These are phyloP conservation scores for Dallia pectoralis DNA, from an alignment of 2,797 vertebrate genomes.

Conservation along the genomic window DNA sequence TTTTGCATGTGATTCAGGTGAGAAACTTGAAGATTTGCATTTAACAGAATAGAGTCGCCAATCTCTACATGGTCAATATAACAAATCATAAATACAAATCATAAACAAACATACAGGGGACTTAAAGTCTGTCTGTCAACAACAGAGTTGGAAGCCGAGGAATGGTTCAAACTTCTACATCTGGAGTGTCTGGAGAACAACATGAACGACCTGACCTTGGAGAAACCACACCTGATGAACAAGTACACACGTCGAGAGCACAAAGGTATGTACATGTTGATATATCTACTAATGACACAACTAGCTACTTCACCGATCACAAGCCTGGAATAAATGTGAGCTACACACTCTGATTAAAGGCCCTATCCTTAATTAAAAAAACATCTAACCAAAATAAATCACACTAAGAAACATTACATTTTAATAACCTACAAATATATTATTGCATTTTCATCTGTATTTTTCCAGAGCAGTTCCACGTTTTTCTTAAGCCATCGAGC, in stretches of 20 bases:
- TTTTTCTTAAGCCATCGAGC: background rate
- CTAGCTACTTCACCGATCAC: background rate
- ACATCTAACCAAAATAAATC: background rate
- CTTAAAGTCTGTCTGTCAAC: background rate
- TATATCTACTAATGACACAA: background rate
- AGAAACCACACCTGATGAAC: background rate
- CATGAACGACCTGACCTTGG: background rate
- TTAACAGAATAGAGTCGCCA: background rate
- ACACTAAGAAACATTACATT: background rate
- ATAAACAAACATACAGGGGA: background rate
- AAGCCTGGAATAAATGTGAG: background rate
- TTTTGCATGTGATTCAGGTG: slow-evolving; percentile 1
- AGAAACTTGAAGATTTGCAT: background rate
- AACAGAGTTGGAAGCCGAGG: background rate
- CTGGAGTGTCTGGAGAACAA: background rate
- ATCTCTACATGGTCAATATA: background rate
- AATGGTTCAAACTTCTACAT: background rate
- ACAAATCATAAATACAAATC: background rate
- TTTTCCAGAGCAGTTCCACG: background rate
- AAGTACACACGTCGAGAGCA: background rate
- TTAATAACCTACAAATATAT: background rate
- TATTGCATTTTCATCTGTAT: background rate
- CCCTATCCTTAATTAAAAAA: background rate
- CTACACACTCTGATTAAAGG: background rate
- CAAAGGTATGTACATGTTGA: background rate